Evolutionary conservation across 2,113 vertebrate genomes (phyloP).

Genomic region (human (Homo sapiens)): GRCh38 chr5:157523501-157524000

Average conservation of each 20-base stretch:
- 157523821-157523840: not conserved
- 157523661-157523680: not conserved
- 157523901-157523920: not conserved
- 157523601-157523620: not conserved
- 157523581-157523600: not conserved
- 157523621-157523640: not conserved
- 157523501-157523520: not conserved
- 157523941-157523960: not conserved
- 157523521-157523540: not conserved
- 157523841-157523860: not conserved
- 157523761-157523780: not conserved
- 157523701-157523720: not conserved
- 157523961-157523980: not conserved
- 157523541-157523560: not conserved
- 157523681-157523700: not conserved
- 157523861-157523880: not conserved
- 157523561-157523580: not conserved
- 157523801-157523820: not conserved
- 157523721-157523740: not conserved
- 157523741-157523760: not conserved
- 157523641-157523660: not conserved
- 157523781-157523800: not conserved
- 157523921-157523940: not conserved
- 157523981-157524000: fast-evolving
- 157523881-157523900: not conserved